Evolutionary conservation across 2,888 invertebrate species (phyloP).

Genomic region (Drosophila cracens): DNA sequence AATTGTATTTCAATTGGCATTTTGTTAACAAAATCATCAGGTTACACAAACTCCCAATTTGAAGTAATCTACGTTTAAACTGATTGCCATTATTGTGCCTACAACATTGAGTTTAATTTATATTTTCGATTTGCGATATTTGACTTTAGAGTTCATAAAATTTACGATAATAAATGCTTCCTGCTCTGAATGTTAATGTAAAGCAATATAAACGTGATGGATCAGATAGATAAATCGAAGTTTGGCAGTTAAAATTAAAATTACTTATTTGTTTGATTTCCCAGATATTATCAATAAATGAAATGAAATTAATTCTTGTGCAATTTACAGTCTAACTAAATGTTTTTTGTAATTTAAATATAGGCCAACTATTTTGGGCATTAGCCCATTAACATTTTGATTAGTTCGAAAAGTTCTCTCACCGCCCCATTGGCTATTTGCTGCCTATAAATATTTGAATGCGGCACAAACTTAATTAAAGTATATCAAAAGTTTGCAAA

Average conservation of each 20-base stretch:
- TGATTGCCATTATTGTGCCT: constrained; percentile 28
- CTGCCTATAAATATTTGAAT: constrained; percentile 58
- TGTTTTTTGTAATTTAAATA: constrained; percentile 37
- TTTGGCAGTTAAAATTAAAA: not conserved
- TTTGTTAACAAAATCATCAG: constrained; percentile 40
- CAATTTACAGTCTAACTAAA: not conserved
- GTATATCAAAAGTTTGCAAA: constrained; percentile 52
- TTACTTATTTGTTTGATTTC: not conserved
- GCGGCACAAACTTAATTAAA: constrained; percentile 55
- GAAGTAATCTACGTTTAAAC: constrained; percentile 36
- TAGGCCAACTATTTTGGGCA: constrained; percentile 54
- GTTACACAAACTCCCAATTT: constrained; percentile 16
- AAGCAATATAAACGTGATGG: too few species aligned
- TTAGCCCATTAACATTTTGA: constrained; percentile 67
- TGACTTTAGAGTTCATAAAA: not conserved
- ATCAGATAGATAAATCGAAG: not conserved
- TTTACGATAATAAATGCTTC: not conserved
- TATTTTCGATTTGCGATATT: constrained; percentile 7
- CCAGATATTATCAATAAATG: not conserved
- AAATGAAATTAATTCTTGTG: not conserved
- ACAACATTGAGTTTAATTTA: constrained; percentile 3
- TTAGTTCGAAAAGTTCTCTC: constrained; percentile 4
- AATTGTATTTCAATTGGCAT: constrained; percentile 39
- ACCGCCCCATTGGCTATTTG: constrained; percentile 49
- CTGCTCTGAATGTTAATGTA: not conserved